Conservation (phyloP, 2,797 vertebrate genomes). For the Forpus xanthops region DNA sequence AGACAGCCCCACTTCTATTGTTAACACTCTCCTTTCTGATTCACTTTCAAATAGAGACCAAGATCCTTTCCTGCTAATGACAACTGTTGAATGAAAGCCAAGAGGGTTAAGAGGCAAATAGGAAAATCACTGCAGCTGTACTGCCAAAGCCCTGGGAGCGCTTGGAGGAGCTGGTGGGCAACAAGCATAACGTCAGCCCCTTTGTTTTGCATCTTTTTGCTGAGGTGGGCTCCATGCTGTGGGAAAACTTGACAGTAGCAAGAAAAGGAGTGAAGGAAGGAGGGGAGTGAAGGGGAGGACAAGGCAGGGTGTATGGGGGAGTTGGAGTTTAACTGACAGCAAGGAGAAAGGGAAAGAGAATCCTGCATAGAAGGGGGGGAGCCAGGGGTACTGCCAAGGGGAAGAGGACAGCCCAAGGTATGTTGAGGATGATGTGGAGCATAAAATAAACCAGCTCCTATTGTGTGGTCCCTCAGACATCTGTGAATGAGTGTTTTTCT, state of each 20-base stretch:
- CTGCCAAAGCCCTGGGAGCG: not conserved
- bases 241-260: not conserved
- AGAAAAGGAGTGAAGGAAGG: not conserved
- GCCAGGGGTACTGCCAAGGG: not conserved
- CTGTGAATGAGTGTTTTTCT: not conserved
- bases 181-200: not conserved
- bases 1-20: not conserved
- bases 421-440: accelerated
- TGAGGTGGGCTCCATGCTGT: not conserved
- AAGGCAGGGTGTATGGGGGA: not conserved
- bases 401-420: not conserved
- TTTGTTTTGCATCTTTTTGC: not conserved
- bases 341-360: not conserved
- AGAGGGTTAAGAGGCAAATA: not conserved
- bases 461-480: not conserved
- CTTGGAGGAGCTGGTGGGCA: not conserved
- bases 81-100: not conserved
- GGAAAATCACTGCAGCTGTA: not conserved
- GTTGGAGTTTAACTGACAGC: not conserved
- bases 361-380: not conserved
- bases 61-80: not conserved
- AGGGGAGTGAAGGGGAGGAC: not conserved
- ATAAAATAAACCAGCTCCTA: not conserved
- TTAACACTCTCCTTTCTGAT: not conserved
- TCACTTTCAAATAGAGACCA: not conserved